These are phyloP conservation scores for Cheilinus undulatus DNA, from an alignment of 2,113 vertebrate species.

Conservation along the genomic window DNA sequence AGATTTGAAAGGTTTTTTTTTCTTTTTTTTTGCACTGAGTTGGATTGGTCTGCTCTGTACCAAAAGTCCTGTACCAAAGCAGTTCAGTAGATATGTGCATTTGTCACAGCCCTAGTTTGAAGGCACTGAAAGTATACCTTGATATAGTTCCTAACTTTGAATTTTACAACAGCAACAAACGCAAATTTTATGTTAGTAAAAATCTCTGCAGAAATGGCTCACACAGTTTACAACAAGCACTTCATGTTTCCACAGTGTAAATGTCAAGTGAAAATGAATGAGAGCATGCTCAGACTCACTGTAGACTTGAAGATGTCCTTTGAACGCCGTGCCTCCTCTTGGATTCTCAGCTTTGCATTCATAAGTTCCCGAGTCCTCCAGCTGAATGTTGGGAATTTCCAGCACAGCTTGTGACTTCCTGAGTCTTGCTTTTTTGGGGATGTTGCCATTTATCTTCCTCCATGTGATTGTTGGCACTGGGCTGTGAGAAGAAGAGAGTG, in stretches of 20 bases:
- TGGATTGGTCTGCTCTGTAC: too few species aligned
- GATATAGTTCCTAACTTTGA: conserved; percentile 8
- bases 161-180: neutral
- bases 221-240: conserved; percentile 6
- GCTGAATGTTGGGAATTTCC: conserved; percentile 95
- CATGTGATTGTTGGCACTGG: conserved; percentile 97
- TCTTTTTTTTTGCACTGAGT: too few species aligned
- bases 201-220: neutral
- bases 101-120: too few species aligned
- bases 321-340: conserved; percentile 92
- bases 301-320: conserved; percentile 96
- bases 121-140: too few species aligned
- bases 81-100: too few species aligned
- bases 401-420: conserved; percentile 96
- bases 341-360: conserved; percentile 97
- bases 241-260: too few species aligned
- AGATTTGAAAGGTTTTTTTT: too few species aligned
- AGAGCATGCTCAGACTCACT: conserved; percentile 85
- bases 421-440: conserved; percentile 93
- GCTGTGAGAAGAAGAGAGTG: conserved; percentile 77
- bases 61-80: too few species aligned
- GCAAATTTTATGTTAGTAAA: neutral
- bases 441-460: conserved; percentile 95
- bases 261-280: neutral
- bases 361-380: conserved; percentile 92